Evolutionary conservation across 2,797 vertebrate genomes (phyloP), one percentile per base, ranked within the genome.

Genomic region (Paedocypris micromegethes): DNA sequence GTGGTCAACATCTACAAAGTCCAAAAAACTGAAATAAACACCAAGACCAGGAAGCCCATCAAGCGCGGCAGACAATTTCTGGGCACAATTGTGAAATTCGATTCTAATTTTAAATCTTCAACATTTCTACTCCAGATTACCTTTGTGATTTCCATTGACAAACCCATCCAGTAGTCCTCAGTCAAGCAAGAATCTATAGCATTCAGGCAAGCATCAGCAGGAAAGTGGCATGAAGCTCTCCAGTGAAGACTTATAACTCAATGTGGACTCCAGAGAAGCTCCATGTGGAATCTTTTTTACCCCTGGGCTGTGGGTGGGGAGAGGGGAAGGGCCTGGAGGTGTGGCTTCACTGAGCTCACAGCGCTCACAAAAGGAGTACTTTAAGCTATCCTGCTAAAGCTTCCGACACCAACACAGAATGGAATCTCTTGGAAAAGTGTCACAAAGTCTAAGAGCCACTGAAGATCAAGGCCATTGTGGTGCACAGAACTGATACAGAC

Each of bases 401-500:
- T 52, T 54, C 39, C 2, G 3, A 51, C 50, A 51, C 5, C 51
- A 5, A 37, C 51, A 52, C 5, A 47, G 45, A 47, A 5, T 38
- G 23, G 23, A 23, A 23, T 23, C 23, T 23, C 23, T 23, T 23
- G 23, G 23, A 23, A 23, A 23, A 23, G 23, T 23, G 23, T 23
- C 9, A 1, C 41, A 38, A 46, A 45, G 51, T 53, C 3, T 23
- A 42, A 49, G n/a, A 42, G 5, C 23, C 46, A 9, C 42, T 57
- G 43, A 54, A 42, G 47, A 3, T 56, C 41, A 9, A 46, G 37
- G 5, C 4, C 52, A 23, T 9, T 62, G 48, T 58, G 38, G 52
- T 43, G 41, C 58, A 65, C 57, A 73, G 74, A 85, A 79, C 53
- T 45, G 74, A n/a, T 50, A 68, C 64, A 78, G 77, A 81, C 75